Evolutionary conservation across 2,797 vertebrate species (phyloP).

Genomic region (Darevskia mixta): DNA sequence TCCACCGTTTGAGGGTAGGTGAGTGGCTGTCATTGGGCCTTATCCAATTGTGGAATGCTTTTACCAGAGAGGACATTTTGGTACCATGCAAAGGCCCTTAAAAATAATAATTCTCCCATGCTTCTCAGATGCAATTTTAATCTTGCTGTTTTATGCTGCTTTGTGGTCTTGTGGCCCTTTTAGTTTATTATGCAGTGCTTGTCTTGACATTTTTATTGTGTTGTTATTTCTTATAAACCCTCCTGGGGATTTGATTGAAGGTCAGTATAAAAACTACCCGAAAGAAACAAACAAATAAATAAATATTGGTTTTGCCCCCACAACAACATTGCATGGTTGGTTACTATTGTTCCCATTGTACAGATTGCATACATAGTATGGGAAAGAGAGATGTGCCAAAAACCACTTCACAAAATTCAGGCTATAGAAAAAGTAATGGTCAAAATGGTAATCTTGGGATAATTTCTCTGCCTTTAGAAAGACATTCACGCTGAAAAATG

Average conservation of each 20-base stretch:
- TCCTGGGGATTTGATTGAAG: neutral
- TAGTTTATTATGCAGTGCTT: neutral
- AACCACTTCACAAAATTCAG: neutral
- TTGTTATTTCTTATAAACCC: neutral
- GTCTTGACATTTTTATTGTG: neutral
- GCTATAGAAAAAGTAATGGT: conserved; percentile 30
- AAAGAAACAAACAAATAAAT: neutral
- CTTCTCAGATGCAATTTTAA: neutral
- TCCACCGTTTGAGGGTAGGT: neutral
- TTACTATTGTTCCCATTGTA: neutral
- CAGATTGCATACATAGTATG: neutral
- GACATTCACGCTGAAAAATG: conserved; percentile 36
- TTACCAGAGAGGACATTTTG: neutral
- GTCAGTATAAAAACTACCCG: neutral
- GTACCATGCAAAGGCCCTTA: neutral
- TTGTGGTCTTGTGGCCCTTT: neutral
- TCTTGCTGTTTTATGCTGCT: neutral
- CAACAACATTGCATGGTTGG: neutral
- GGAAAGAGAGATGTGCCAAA: neutral
- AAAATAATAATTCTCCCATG: neutral
- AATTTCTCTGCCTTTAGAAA: conserved; percentile 18
- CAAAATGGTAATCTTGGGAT: neutral
- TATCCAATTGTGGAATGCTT: neutral
- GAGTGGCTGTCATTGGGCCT: neutral
- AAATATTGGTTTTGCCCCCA: neutral